phyloP scores from a whole-genome alignment of 2,797 vertebrate species.

The Clangula hyemalis region DNA sequence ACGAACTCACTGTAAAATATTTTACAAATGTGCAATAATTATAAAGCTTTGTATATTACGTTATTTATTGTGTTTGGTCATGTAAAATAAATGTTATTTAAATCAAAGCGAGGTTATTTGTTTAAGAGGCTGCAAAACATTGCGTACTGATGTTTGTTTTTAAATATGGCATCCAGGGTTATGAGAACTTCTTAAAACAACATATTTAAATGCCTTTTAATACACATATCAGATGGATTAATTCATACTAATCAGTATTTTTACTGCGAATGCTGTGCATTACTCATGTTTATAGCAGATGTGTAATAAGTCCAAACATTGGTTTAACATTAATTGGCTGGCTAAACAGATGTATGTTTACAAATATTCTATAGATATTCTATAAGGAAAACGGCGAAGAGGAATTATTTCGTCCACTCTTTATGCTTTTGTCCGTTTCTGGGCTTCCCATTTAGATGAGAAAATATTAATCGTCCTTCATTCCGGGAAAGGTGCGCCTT shows the following conservation, averaged over 20 bases:
- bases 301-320: constrained; percentile 78
- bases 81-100: constrained; percentile 98
- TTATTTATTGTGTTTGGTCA: constrained; percentile 99
- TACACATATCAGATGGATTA: constrained; percentile 81
- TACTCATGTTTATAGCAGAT: constrained; percentile 84
- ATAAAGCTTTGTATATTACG: constrained; percentile 98
- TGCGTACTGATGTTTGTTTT: constrained; percentile 77
- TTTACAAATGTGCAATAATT: constrained; percentile 99
- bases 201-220: constrained; percentile 81
- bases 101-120: constrained; percentile 82
- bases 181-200: constrained; percentile 82
- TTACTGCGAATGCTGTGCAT: constrained; percentile 78
- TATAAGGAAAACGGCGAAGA: constrained; percentile 43
- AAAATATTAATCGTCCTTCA: constrained; percentile 36
- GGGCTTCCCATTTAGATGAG: background rate
- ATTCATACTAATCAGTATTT: constrained; percentile 83
- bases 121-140: constrained; percentile 79
- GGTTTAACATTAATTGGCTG: constrained; percentile 83
- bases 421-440: constrained; percentile 4
- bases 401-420: constrained; percentile 30
- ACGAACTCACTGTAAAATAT: constrained; percentile 97
- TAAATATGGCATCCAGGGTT: constrained; percentile 77
- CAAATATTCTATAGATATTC: constrained; percentile 56
- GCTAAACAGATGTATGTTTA: constrained; percentile 79
- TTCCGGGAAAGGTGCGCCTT: constrained; percentile 18